phyloP scores from a whole-genome alignment of 2,797 vertebrate species.

The Sebastes hopkinsi region DNA sequence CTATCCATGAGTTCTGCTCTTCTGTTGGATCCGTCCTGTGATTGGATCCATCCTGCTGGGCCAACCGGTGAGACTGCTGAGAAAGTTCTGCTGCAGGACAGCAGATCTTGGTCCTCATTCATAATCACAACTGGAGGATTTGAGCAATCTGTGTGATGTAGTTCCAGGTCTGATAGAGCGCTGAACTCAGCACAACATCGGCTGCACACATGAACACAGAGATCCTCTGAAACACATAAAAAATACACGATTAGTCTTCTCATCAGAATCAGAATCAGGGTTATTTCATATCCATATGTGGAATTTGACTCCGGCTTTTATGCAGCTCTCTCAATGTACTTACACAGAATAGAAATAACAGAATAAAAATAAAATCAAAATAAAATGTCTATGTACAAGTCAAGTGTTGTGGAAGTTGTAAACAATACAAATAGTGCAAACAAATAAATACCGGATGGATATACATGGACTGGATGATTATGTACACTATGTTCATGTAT shows the following conservation, averaged over 20 bases:
- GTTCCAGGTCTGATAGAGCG: conserved; percentile 86
- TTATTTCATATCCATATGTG: no score
- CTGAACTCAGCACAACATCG: conserved; percentile 90
- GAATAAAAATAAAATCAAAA: no score
- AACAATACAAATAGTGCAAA: background rate
- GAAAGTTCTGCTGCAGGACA: conserved; percentile 71
- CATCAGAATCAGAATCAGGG: no score
- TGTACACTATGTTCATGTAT: no score
- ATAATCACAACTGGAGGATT: conserved; percentile 89
- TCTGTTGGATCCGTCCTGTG: conserved; percentile 79
- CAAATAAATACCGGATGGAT: no score
- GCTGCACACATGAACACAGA: conserved; percentile 86
- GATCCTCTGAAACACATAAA: conserved; percentile 78
- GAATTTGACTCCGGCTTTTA: no score
- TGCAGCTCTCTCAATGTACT: no score
- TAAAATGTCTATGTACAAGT: no score
- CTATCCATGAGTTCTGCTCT: conserved; percentile 84
- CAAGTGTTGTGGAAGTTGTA: background rate
- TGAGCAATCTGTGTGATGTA: conserved; percentile 89
- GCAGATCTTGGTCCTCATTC: conserved; percentile 81
- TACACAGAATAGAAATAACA: no score
- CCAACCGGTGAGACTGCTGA: conserved; percentile 79
- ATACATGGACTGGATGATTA: no score
- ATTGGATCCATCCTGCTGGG: conserved; percentile 42
- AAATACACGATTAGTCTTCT: no score